Percentiles rank a stretch among this genome's conserved stretches.
Conservation (phyloP, 2,113 vertebrate genomes). For the Hystrix cristata region DNA sequence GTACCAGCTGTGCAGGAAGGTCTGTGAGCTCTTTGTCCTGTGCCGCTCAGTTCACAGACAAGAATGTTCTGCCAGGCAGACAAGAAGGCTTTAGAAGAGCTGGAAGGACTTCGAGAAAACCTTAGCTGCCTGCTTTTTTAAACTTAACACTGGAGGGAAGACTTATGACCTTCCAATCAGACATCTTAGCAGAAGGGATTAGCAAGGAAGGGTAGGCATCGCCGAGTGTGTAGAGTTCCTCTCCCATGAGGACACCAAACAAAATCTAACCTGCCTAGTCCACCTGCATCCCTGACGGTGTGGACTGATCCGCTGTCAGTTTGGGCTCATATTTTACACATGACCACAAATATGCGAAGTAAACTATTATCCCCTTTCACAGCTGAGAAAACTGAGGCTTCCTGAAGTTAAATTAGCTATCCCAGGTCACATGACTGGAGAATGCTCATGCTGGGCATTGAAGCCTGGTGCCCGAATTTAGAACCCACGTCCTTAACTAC, state of each 20-base stretch:
- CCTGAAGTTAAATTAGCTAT: neutral
- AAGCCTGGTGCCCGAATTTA: neutral
- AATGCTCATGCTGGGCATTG: neutral
- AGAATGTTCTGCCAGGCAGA: neutral
- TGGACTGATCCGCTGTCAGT: fast-evolving
- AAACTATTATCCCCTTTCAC: neutral
- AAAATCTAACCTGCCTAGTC: neutral
- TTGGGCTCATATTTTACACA: neutral
- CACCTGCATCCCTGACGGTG: fast-evolving
- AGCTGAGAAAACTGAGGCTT: neutral
- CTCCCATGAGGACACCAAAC: neutral
- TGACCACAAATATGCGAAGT: neutral
- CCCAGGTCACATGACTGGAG: neutral
- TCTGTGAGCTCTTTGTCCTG: neutral
- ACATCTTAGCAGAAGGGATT: neutral
- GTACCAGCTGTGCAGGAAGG: neutral
- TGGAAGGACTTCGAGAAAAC: neutral
- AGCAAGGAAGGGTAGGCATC: neutral
- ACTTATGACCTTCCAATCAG: neutral
- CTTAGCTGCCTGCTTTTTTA: neutral
- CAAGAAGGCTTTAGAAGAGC: neutral
- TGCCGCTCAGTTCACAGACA: neutral
- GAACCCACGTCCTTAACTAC: neutral
- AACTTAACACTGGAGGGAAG: neutral
- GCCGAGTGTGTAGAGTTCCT: too few relatives aligned